Conservation (phyloP, 2,113 vertebrate species). For the Myanophis thanlyinensis region DNA sequence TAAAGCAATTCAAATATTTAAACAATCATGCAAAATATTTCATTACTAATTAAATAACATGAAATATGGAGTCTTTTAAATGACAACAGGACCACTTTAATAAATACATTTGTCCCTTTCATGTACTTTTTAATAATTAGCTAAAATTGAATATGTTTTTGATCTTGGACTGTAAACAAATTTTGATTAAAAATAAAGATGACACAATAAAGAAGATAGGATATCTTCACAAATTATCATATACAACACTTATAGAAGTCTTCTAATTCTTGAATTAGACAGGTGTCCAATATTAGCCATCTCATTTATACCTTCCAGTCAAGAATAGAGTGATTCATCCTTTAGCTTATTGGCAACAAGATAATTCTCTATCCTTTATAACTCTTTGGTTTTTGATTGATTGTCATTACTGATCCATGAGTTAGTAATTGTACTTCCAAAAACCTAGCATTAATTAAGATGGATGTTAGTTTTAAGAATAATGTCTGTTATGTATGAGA, state of each 20-base stretch:
- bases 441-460: neutral
- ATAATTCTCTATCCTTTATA: neutral
- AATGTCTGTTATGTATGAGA: neutral
- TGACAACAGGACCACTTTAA: neutral
- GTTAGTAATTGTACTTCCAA: neutral
- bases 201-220: neutral
- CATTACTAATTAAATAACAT: neutral
- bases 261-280: neutral
- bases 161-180: neutral
- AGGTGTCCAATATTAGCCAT: neutral
- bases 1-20: neutral
- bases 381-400: neutral
- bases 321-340: neutral
- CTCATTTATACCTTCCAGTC: neutral
- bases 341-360: neutral
- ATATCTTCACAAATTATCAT: neutral
- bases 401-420: neutral
- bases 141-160: neutral
- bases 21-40: neutral
- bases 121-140: neutral
- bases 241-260: neutral
- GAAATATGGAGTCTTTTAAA: neutral
- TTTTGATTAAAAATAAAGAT: neutral
- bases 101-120: neutral
- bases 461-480: neutral